Base-by-base conservation (phyloP, 1,140 invertebrate genomes). In the Bathynomus jamesi region DNA sequence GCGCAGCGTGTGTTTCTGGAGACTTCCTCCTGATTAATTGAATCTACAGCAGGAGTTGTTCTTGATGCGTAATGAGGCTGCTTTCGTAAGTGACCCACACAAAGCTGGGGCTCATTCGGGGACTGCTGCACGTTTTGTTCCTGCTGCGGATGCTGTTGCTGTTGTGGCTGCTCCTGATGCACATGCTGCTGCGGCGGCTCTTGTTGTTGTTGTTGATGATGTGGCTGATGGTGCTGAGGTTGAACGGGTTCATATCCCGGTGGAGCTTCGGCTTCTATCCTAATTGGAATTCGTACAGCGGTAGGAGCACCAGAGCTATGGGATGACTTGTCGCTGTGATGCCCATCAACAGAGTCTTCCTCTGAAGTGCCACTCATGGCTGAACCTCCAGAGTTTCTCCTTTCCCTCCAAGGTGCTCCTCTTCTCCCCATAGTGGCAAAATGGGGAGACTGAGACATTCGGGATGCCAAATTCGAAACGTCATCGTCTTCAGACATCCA, bases 341-440 rank as follows among this genome's bases (percentile, higher is more conserved):
- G 63, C 8, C 28, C 70, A 40, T 71, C 63, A 5, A 40, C 60
- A 2, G 61, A 70, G 25, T 63, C 68, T 11, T 76, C 75, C 32
- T 76, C 74, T 4, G 70, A 72, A 0, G 74, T 73, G 29, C 63
- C 74, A 24, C 74, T 76, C 71, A 76, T 73, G 28, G 68, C 71
- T 8, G 75, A 76, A 0, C 75, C 75, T 0, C 75, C 75, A 0
- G 75, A 76, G 32, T 68, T 67, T 24, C 71, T 65, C 7, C 75
- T 28, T 62, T 76, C 75, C 3, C 75, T 40, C 75, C 69, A 73
- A 0, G 75, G 75, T 5, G 63, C 67, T 0, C 74, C 74, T 2
- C 75, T 61, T 3, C 75, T 67, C 4, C 75, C 75, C 75, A 73
- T 65, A 31, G 75, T 68, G 17, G 71, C 63, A 32, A 72, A 73